A percentile compares a stretch with the other conserved stretches of the same genome.
Conservation (phyloP, 2,797 vertebrate genomes). For the Cephalopachus bancanus region DNA sequence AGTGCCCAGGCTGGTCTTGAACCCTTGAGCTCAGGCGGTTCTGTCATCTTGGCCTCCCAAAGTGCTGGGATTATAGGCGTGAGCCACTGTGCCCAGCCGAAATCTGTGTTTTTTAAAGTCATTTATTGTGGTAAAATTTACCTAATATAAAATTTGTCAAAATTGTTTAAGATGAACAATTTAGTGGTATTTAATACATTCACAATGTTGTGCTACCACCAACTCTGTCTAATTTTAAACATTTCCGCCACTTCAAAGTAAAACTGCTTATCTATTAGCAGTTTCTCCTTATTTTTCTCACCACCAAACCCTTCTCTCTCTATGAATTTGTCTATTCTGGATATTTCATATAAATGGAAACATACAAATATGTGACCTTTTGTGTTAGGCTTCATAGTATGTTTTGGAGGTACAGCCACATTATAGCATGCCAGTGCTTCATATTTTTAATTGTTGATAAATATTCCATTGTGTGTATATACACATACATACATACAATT, state of each 20-base stretch:
- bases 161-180: constrained; percentile 24
- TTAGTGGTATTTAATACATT: constrained; percentile 24
- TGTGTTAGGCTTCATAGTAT: background rate
- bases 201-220: background rate
- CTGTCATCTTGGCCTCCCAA: no score
- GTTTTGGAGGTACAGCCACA: background rate
- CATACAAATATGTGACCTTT: background rate
- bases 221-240: background rate
- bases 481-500: background rate
- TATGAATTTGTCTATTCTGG: background rate
- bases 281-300: background rate
- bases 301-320: background rate
- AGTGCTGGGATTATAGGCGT: no score
- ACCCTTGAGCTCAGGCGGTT: no score
- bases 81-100: no score
- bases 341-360: background rate
- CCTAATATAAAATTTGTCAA: background rate
- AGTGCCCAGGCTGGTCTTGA: no score
- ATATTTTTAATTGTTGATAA: constrained; percentile 21
- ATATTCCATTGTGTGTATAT: background rate
- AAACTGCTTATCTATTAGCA: background rate
- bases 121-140: background rate
- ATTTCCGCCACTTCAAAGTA: background rate
- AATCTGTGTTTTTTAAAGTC: no score
- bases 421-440: background rate